Conservation (phyloP, 2,113 vertebrate genomes). For the Uria lomvia region DNA sequence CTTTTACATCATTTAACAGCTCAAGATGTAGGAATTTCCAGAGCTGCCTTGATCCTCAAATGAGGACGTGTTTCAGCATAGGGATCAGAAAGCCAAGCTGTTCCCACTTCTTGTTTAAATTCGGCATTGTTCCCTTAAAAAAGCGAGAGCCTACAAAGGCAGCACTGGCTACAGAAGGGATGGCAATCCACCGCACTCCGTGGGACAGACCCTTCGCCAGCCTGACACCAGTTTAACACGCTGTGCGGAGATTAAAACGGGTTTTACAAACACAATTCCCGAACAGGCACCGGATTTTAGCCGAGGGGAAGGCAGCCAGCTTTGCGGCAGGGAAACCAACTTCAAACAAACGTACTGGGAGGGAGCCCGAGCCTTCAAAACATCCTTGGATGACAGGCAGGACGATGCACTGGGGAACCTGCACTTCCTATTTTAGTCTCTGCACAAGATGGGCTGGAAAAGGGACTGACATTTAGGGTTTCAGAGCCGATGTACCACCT, state of each 20-base stretch:
- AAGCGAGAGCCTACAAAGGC: neutral
- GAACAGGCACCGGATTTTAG: neutral
- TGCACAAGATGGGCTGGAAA: neutral
- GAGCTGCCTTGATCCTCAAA: neutral
- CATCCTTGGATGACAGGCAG: neutral
- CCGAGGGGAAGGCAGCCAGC: neutral
- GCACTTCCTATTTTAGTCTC: neutral
- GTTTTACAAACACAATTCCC: neutral
- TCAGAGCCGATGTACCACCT: neutral
- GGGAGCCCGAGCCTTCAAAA: neutral
- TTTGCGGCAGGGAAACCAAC: constrained; percentile 1
- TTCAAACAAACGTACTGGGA: neutral
- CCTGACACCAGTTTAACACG: neutral
- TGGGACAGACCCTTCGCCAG: neutral
- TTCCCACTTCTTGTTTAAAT: neutral
- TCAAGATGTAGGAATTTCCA: neutral
- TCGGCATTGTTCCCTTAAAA: neutral
- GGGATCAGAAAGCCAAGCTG: neutral
- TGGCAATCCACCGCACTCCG: neutral
- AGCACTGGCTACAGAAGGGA: neutral
- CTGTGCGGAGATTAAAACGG: neutral
- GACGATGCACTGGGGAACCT: neutral
- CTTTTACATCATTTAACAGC: neutral
- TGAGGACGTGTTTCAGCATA: neutral
- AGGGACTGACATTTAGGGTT: neutral